Base-by-base conservation (phyloP, 2,888 invertebrate species). In the Idaea aversata region DNA sequence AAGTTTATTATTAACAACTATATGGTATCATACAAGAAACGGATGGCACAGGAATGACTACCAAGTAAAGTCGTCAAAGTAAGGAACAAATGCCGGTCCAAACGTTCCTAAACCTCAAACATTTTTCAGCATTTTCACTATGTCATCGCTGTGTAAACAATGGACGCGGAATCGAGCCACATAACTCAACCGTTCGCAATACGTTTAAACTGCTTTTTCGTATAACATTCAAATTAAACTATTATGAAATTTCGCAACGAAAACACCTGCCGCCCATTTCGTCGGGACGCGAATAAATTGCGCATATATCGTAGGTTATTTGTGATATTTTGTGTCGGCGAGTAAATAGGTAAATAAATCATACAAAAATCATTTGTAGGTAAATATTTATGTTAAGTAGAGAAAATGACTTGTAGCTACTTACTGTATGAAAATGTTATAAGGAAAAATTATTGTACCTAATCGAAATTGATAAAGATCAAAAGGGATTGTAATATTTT, bases 261-360 rank as follows among this genome's bases (percentile, higher is more conserved):
- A 75, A 78, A 72, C 84, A 84, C 83, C 84, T 82, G 83, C 74
- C 73, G 71, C 75, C 75, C 78, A 74, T 77, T 78, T 70, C 70
- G 72, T 68, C 61, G 65, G 70, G 74, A 75, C 76, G 73, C 71
- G 74, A 73, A 82, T 78, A 78, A 80, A 84, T 79, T 78, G 81
- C 72, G 68, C 71, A 77, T 77, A 82, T 79, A 81, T 81, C 75
- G 77, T 67, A 69, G 76, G 75, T 72, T 82, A 80, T 83, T 82
- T 79, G 78, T 77, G 73, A 66, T 76, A 73, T 79, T 73, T 75
- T 77, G 75, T 79, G 81, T 82, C 82, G 78, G 75, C 73, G 71
- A 73, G 73, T 77, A 82, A 68, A 74, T 65, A 70, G 68, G 65
- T 16, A 61, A 61, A 61, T 61, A 61, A 66, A 66, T 59, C 15